phyloP scores from a whole-genome alignment of 2,797 vertebrate genomes.

The Chrysolophus pictus region DNA sequence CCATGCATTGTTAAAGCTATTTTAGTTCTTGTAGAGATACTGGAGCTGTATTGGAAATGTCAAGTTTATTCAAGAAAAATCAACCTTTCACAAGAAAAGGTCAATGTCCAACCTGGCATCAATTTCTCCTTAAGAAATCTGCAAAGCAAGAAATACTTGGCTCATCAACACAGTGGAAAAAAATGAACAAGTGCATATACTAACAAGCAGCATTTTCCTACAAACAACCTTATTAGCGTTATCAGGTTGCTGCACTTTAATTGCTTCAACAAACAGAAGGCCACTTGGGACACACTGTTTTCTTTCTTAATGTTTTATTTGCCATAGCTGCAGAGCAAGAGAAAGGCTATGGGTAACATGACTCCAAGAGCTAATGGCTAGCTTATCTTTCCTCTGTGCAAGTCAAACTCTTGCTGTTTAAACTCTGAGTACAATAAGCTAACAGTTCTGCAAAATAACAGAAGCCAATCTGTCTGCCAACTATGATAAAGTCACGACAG shows the following conservation, averaged over 20 bases:
- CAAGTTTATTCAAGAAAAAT: not conserved
- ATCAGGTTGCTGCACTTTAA: slow-evolving; percentile 20
- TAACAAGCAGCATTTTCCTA: slow-evolving; percentile 17
- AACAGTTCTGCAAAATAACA: not conserved
- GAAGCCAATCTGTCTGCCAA: not conserved
- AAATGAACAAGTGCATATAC: not conserved
- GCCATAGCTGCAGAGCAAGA: slow-evolving; percentile 14
- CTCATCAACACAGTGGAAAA: not conserved
- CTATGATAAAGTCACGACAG: not conserved
- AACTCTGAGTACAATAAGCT: not conserved
- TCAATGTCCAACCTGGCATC: not conserved
- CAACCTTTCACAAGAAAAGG: slow-evolving; percentile 1
- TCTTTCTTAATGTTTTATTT: not conserved
- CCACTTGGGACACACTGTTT: slow-evolving; percentile 32
- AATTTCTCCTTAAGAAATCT: not conserved
- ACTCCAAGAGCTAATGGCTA: not conserved
- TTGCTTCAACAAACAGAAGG: slow-evolving; percentile 34
- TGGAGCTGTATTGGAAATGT: not conserved
- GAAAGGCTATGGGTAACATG: not conserved
- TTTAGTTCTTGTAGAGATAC: not conserved
- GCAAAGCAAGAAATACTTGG: not conserved
- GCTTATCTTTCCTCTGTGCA: not conserved
- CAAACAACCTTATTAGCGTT: not conserved
- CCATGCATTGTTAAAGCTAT: not conserved
- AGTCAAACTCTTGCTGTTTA: not conserved